phyloP scores from a whole-genome alignment of 2,113 vertebrate genomes.

The Lepus timidus region DNA sequence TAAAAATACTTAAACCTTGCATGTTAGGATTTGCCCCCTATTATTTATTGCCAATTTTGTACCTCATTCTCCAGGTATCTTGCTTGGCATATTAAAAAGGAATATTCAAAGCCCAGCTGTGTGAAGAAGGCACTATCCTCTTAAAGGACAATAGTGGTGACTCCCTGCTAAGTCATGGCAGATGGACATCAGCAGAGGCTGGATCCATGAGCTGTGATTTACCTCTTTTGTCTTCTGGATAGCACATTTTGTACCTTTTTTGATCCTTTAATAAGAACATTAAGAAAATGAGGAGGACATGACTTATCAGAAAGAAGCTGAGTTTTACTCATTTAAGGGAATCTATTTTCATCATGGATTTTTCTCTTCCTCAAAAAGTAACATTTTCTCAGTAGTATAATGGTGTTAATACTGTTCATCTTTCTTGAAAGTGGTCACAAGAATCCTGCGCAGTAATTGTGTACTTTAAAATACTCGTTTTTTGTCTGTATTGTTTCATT shows the following conservation, averaged over 20 bases:
- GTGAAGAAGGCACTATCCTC: slow-evolving; percentile 27
- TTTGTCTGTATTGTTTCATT: neutral
- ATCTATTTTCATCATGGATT: neutral
- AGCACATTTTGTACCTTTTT: neutral
- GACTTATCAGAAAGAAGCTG: neutral
- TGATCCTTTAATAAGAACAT: slow-evolving; percentile 43
- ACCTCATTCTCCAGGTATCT: neutral
- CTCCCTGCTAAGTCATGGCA: slow-evolving; percentile 40
- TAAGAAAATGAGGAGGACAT: neutral
- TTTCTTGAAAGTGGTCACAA: neutral
- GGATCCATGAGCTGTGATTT: neutral
- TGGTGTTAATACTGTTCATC: neutral
- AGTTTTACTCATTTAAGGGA: slow-evolving; percentile 16
- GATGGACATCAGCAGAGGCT: neutral
- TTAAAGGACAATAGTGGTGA: neutral
- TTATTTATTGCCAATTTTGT: slow-evolving; percentile 7
- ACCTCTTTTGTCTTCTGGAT: neutral
- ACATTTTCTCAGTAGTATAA: neutral
- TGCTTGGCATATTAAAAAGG: neutral
- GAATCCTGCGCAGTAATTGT: neutral
- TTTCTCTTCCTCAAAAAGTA: slow-evolving; percentile 27
- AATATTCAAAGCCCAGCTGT: neutral
- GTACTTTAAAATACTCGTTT: neutral
- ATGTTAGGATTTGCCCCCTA: neutral
- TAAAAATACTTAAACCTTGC: neutral